Percentiles rank a stretch among this genome's conserved stretches.
Evolutionary conservation across 2,113 vertebrate genomes (phyloP).

Genomic region (Plecotus auritus): DNA sequence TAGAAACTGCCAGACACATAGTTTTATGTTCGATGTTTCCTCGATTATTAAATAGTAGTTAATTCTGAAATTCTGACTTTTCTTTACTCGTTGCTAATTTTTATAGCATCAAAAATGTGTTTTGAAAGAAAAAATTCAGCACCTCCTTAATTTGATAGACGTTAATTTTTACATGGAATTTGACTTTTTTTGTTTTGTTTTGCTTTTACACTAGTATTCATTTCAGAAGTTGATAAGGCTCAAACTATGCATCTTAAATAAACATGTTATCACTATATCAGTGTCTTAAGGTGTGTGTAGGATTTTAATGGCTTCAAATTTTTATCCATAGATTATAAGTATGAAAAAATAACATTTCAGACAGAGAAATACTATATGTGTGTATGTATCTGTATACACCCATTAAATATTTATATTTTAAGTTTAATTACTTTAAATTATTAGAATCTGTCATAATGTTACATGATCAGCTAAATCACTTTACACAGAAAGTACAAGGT

Average conservation of each 20-base stretch:
- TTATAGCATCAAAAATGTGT: not conserved
- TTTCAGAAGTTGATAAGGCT: not conserved
- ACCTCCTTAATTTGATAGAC: not conserved
- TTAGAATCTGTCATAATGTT: slow-evolving; percentile 34
- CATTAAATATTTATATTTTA: not conserved
- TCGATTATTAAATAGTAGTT: not conserved
- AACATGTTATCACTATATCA: not conserved
- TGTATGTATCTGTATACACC: not conserved
- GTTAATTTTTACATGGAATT: not conserved
- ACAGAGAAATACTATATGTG: not conserved
- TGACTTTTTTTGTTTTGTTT: not conserved
- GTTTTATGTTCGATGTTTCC: not conserved
- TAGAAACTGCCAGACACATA: not conserved
- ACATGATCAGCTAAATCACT: slow-evolving; percentile 37
- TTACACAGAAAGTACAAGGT: slow-evolving; percentile 47
- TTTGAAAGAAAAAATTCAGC: not conserved
- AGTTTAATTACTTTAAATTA: slow-evolving; percentile 50
- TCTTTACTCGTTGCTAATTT: not conserved
- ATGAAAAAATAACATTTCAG: not conserved
- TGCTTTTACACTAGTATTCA: not conserved
- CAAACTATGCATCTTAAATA: not conserved
- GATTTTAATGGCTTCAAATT: not conserved
- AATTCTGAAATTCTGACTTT: not conserved
- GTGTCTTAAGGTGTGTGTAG: not conserved
- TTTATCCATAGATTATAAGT: not conserved